These are phyloP conservation scores for Champsocephalus gunnari DNA, from an alignment of 2,797 vertebrate species.

Conservation along the genomic window DNA sequence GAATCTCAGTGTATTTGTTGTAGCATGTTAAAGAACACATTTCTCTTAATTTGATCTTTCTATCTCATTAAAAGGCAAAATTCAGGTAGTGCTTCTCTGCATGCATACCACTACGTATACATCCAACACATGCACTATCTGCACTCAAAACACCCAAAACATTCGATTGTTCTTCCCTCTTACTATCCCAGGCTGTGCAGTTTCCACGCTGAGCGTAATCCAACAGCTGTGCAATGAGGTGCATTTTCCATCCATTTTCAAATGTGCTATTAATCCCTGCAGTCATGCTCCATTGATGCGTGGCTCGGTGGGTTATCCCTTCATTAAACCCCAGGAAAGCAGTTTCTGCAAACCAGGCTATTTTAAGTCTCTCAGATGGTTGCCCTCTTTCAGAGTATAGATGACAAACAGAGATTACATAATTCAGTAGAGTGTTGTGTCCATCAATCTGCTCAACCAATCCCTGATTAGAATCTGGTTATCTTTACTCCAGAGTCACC, in stretches of 20 bases:
- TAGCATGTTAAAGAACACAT: conserved; percentile 42
- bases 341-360: conserved; percentile 73
- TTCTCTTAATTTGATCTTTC: conserved; percentile 51
- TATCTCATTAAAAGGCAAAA: conserved; percentile 81
- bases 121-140: conserved; percentile 80
- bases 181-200: conserved; percentile 69
- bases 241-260: conserved; percentile 77
- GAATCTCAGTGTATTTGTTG: conserved; percentile 53
- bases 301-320: conserved; percentile 79
- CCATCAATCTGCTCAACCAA: conserved; percentile 50
- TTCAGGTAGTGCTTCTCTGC: conserved; percentile 74
- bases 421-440: conserved; percentile 69
- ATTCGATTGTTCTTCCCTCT: conserved; percentile 74
- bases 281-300: conserved; percentile 59
- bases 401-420: conserved; percentile 67
- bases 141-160: conserved; percentile 62
- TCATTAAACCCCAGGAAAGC: conserved; percentile 77
- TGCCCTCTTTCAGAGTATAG: conserved; percentile 41
- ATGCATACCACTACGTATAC: conserved; percentile 82
- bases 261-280: conserved; percentile 76
- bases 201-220: conserved; percentile 72
- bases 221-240: conserved; percentile 80
- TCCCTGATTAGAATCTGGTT: conserved; percentile 84
- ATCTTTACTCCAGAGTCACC: conserved; percentile 84
- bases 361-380: conserved; percentile 55